A percentile compares a stretch with the other conserved stretches of the same genome.
Conservation (phyloP, 1,140 invertebrate species). For the Hyles euphorbiae region DNA sequence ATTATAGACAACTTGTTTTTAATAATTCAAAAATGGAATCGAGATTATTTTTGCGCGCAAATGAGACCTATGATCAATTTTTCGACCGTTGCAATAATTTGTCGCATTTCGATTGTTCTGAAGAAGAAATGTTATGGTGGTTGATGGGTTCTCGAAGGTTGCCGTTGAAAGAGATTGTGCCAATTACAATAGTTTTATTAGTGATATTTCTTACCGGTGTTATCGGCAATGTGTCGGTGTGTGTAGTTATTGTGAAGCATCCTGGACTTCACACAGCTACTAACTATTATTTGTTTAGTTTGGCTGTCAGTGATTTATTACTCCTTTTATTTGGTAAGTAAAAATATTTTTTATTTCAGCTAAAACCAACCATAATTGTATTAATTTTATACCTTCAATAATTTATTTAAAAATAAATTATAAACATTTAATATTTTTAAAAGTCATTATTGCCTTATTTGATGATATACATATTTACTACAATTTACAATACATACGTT, state of each 20-base stretch:
- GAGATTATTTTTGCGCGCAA: slow-evolving; percentile 44
- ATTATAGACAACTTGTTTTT: neutral
- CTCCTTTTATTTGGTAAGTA: slow-evolving; percentile 84
- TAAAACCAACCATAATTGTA: too few relatives aligned
- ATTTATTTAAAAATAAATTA: too few relatives aligned
- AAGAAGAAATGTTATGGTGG: slow-evolving; percentile 74
- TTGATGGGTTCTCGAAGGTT: slow-evolving; percentile 73
- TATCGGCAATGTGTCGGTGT: slow-evolving; percentile 91
- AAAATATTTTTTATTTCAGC: slow-evolving; percentile 1
- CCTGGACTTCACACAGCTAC: slow-evolving; percentile 88
- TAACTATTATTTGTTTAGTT: slow-evolving; percentile 95
- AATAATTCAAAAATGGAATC: slow-evolving; percentile 38
- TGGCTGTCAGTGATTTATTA: slow-evolving; percentile 86
- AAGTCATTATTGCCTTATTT: too few relatives aligned
- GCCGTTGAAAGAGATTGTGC: slow-evolving; percentile 73
- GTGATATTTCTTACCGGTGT: slow-evolving; percentile 91
- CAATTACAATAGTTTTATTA: slow-evolving; percentile 85
- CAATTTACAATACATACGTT: too few relatives aligned
- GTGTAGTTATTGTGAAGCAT: slow-evolving; percentile 91
- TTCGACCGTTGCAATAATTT: slow-evolving; percentile 59
- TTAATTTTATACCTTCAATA: too few relatives aligned
- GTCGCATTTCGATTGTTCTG: slow-evolving; percentile 71
- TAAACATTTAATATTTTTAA: too few relatives aligned
- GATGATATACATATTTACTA: too few relatives aligned
- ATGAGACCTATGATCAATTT: slow-evolving; percentile 61